A percentile compares a stretch with the other conserved stretches of the same genome.
These are phyloP conservation scores for Ornithorhynchus anatinus DNA, from an alignment of 2,113 vertebrate species.

Conservation along the genomic window DNA sequence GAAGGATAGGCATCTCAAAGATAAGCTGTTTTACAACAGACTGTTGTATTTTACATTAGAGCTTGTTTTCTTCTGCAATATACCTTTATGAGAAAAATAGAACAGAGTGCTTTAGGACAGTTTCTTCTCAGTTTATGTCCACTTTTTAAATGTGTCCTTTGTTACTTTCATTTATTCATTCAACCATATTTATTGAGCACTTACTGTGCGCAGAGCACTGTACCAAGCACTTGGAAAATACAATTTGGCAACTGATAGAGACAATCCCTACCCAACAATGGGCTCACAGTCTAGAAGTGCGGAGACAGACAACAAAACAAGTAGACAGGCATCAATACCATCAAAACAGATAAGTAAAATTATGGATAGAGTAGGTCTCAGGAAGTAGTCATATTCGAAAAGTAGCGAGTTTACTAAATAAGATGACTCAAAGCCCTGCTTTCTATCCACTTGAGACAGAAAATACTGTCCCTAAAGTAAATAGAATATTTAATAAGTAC, in stretches of 20 bases:
- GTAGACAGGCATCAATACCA: too few relatives aligned
- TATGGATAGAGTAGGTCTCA: neutral
- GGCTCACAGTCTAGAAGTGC: too few relatives aligned
- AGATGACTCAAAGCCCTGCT: slow-evolving; percentile 8
- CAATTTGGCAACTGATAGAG: too few relatives aligned
- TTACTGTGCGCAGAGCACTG: too few relatives aligned
- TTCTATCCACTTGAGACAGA: slow-evolving; percentile 5
- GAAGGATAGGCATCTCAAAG: slow-evolving; percentile 7
- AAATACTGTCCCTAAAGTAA: too few relatives aligned
- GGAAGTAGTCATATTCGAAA: neutral
- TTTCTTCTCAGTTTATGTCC: neutral
- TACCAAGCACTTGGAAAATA: too few relatives aligned
- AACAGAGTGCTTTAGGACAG: neutral
- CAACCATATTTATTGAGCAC: too few relatives aligned
- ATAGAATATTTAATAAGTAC: too few relatives aligned
- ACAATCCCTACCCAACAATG: too few relatives aligned
- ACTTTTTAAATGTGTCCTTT: neutral
- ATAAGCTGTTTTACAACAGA: neutral
- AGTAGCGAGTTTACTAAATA: slow-evolving; percentile 7
- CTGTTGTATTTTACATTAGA: neutral
- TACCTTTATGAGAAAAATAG: neutral
- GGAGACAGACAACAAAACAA: too few relatives aligned
- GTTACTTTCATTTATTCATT: too few relatives aligned
- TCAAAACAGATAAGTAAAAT: too few relatives aligned
- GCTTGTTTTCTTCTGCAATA: neutral